Conservation (phyloP, 2,113 vertebrate genomes). For the Calidris pugnax region DNA sequence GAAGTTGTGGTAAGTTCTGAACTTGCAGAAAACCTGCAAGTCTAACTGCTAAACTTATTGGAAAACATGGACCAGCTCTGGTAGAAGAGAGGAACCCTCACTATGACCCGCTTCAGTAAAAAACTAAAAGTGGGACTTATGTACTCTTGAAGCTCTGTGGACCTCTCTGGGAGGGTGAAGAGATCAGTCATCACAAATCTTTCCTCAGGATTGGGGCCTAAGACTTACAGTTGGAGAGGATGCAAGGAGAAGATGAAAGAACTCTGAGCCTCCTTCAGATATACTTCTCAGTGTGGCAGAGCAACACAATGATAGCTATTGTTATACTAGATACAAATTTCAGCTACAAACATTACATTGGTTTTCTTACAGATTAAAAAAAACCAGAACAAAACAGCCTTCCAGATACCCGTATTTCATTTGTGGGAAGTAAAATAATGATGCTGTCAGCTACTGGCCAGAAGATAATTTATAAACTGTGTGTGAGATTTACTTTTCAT, state of each 20-base stretch:
- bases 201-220: not conserved
- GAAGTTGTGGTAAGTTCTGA: not conserved
- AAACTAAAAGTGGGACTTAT: not conserved
- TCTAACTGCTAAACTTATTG: not conserved
- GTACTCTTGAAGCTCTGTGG: not conserved
- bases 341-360: not conserved
- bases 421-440: not conserved
- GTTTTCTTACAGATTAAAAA: not conserved
- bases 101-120: not conserved
- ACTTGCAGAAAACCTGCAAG: not conserved
- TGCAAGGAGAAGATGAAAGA: not conserved
- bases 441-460: not conserved
- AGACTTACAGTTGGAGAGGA: not conserved
- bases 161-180: not conserved
- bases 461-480: slow-evolving; percentile 5
- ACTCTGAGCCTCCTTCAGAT: not conserved
- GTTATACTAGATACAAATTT: not conserved
- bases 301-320: not conserved
- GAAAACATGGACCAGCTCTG: not conserved
- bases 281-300: not conserved
- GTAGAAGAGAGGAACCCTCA: not conserved
- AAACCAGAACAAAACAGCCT: not conserved
- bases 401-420: not conserved
- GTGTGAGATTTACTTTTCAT: slow-evolving; percentile 2
- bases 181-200: not conserved